A percentile compares a stretch with the other conserved stretches of the same genome.
Conservation (phyloP, 2,113 vertebrate species). For the Podilymbus podiceps region DNA sequence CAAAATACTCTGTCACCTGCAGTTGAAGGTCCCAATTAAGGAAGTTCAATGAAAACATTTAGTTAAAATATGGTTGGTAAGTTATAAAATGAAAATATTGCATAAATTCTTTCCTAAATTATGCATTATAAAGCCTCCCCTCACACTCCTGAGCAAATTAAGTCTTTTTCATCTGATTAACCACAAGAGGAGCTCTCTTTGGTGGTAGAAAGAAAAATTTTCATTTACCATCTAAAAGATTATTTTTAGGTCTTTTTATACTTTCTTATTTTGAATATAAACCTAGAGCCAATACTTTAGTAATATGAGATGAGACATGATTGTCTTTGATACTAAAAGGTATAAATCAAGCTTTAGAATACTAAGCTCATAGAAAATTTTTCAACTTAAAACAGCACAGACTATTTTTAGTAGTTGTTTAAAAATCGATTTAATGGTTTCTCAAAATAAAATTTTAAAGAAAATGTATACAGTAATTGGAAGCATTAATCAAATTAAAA, state of each 20-base stretch:
- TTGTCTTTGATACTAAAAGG: neutral
- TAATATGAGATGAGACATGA: neutral
- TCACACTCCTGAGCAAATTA: neutral
- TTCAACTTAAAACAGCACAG: neutral
- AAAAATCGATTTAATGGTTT: neutral
- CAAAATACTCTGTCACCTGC: neutral
- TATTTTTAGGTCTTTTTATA: too few relatives aligned
- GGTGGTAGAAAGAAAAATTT: neutral
- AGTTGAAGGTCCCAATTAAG: neutral
- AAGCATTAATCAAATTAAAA: neutral
- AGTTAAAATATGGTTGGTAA: neutral
- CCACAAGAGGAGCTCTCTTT: neutral
- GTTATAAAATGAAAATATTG: neutral
- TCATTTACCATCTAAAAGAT: neutral
- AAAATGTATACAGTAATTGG: neutral
- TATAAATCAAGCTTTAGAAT: neutral
- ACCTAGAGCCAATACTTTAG: neutral
- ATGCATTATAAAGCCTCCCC: neutral
- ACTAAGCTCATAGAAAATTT: neutral
- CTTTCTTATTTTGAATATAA: neutral
- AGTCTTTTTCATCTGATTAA: neutral
- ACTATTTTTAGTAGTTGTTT: neutral
- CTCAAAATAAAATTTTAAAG: neutral
- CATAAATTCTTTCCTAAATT: neutral
- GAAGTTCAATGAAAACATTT: neutral